These are phyloP conservation scores for Arrhamphus sclerolepis DNA, from an alignment of 2,797 vertebrate genomes.

Conservation along the genomic window DNA sequence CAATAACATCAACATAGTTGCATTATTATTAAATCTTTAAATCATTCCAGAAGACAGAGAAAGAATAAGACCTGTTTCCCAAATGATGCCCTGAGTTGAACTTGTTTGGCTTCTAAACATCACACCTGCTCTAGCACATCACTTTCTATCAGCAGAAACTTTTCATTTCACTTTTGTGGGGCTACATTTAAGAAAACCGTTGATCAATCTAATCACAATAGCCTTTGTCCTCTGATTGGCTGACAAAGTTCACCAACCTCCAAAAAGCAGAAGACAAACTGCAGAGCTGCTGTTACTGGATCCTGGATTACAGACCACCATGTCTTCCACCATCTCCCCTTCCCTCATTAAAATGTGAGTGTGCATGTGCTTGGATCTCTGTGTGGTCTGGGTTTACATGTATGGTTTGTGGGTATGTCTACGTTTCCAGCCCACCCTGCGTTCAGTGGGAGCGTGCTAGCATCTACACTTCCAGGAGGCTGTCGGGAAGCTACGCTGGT, in stretches of 20 bases:
- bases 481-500: slow-evolving; percentile 30
- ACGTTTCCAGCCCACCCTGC: slow-evolving; percentile 31
- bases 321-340: slow-evolving; percentile 21
- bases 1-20: no score
- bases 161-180: no score
- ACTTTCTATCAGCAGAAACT: no score
- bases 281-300: not conserved
- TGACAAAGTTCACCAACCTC: no score
- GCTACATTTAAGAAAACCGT: no score
- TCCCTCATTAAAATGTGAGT: slow-evolving; percentile 12
- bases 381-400: slow-evolving; percentile 27
- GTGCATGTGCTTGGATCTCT: slow-evolving; percentile 17
- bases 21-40: no score
- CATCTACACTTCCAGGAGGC: slow-evolving; percentile 6
- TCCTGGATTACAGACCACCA: not conserved
- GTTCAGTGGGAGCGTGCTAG: not conserved
- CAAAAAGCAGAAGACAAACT: not conserved
- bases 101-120: not conserved
- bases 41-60: no score
- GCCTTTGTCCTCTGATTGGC: no score
- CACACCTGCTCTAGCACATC: not conserved
- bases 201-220: no score
- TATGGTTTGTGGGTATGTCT: slow-evolving; percentile 35
- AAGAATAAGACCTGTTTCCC: no score
- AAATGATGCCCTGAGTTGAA: slow-evolving; percentile 18